Evolutionary conservation across 1,140 invertebrate genomes (phyloP).

Genomic region (Drosophila carrolli): DNA sequence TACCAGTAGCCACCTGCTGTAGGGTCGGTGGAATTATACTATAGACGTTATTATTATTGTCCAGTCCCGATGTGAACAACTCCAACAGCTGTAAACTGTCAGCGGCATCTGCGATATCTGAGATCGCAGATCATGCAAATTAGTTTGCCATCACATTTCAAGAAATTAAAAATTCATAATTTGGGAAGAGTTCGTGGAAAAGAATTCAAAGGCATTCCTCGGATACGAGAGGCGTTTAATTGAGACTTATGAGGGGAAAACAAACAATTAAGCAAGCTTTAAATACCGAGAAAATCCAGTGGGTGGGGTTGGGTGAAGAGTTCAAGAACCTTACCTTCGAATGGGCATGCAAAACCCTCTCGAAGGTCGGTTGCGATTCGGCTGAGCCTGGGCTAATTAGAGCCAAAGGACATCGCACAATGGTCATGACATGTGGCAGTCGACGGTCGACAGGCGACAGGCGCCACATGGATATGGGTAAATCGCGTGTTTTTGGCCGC

Average conservation of each 20-base stretch:
- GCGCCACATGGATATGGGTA: conserved; percentile 44
- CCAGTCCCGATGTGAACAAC: conserved; percentile 23
- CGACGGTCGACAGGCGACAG: conserved; percentile 19
- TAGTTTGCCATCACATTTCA: conserved; percentile 41
- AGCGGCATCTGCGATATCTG: conserved; percentile 30
- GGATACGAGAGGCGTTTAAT: conserved; percentile 35
- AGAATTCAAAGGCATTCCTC: conserved; percentile 36
- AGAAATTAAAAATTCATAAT: conserved; percentile 63
- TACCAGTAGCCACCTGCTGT: conserved; percentile 59
- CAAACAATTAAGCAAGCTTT: conserved; percentile 60
- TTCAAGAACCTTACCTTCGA: conserved; percentile 56
- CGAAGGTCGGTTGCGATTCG: conserved; percentile 18
- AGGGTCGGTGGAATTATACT: conserved; percentile 3
- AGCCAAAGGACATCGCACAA: conserved; percentile 30
- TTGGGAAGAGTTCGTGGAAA: conserved; percentile 24
- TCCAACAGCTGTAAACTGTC: conserved; percentile 66
- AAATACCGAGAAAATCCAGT: conserved; percentile 49
- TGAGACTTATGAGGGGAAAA: conserved; percentile 50
- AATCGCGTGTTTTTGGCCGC: conserved; percentile 60
- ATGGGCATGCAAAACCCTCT: conserved; percentile 27
- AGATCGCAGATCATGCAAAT: conserved; percentile 57
- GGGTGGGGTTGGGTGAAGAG: conserved; percentile 17
- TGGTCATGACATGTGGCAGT: conserved; percentile 49
- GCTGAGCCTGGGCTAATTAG: conserved; percentile 27
- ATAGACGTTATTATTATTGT: conserved; percentile 36